Conservation (phyloP, 2,113 vertebrate genomes). For the Pungitius pungitius region DNA sequence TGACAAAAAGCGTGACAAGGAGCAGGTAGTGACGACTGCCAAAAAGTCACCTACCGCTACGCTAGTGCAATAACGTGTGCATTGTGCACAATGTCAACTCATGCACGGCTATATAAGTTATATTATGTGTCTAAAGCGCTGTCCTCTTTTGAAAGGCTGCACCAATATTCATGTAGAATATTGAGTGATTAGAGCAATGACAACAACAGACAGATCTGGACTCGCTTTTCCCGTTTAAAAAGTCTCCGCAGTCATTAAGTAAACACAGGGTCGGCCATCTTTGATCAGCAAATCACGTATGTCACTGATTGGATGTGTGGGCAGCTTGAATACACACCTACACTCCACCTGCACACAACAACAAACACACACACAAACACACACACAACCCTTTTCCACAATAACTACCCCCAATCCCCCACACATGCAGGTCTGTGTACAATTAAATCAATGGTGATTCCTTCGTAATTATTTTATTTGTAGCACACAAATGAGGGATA, state of each 20-base stretch:
- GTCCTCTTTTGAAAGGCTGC: conserved; percentile 12
- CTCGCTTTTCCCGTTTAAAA: conserved; percentile 1
- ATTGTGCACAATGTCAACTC: background rate
- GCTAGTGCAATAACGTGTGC: background rate
- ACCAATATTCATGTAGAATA: background rate
- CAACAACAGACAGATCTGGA: conserved; percentile 20
- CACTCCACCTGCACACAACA: background rate
- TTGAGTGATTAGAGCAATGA: conserved; percentile 11
- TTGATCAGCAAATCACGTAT: conserved; percentile 9
- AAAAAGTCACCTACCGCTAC: background rate
- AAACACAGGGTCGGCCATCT: conserved; percentile 1
- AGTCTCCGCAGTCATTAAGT: conserved; percentile 5
- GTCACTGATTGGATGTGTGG: background rate
- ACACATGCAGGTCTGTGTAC: conserved; percentile 7
- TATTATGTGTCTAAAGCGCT: conserved; percentile 5
- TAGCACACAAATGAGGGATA: background rate
- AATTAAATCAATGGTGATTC: conserved; percentile 3
- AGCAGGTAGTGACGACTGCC: background rate
- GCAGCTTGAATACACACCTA: background rate
- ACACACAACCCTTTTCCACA: background rate
- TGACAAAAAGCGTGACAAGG: background rate
- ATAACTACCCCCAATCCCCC: background rate
- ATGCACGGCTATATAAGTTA: background rate
- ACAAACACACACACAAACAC: background rate
- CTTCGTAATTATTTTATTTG: conserved; percentile 13